Evolutionary conservation across 2,888 invertebrate genomes (phyloP), one percentile per base, ranked within the genome.

Genomic region (Dichetophora obliterata): DNA sequence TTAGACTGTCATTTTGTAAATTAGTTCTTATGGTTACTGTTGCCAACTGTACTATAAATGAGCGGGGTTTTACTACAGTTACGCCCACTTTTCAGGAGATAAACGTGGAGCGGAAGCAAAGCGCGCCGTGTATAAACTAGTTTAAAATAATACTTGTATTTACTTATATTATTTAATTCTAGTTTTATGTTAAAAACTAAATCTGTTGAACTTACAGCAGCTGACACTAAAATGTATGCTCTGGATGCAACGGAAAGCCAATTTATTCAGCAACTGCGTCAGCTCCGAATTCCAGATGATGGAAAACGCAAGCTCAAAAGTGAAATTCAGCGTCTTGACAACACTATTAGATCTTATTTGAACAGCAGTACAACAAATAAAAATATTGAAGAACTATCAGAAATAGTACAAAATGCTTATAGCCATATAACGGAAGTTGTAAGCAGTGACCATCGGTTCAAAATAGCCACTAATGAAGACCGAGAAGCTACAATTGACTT

Each of bases 381-480:
- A 77, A 89, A 86, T 11, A 93, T 96, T 2, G 97, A 97, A 77
- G 96, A 98, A 81, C 89, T 98, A 48, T 96, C 98, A 0, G 97
- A 98, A 85, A 90, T 94, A 65, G 95, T 97, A 43, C 98, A 98
- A 90, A 95, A 95, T 84, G 96, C 96, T 86, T 99, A 98, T 89
- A 85, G 85, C 0, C 86, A 86, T 79, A 82, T 90, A 43, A 82
- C 84, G 0, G 88, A 88, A 68, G 82, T 87, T 27, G 85, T 89
- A 2, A 87, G 88, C 75, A 85, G 84, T 27, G 88, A 89, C 82
- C 77, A 82, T 3, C 84, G 87, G 65, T 90, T 89, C 81, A 83
- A 85, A 76, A 86, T 85, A 52, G 86, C 86, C 22, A 84, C 84
- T 8, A 83, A 84, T 0, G 97, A 97, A 82, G 92, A 93, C 59